phyloP scores from a whole-genome alignment of 30 jellyfish, hydroid and myxozoan species.

The Aurelia sp. region DNA sequence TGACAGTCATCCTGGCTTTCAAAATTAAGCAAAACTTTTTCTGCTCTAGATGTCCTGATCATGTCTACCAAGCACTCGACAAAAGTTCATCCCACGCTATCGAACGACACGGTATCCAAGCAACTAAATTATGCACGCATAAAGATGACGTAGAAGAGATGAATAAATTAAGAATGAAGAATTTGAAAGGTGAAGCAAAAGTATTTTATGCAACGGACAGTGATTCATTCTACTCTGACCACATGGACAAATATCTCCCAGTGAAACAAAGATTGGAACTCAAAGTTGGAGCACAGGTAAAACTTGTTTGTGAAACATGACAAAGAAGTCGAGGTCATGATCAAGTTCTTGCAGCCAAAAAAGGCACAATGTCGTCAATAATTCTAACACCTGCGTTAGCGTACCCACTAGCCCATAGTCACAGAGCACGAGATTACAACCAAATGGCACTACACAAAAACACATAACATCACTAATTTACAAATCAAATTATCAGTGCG shows the following conservation, averaged over 20 bases:
- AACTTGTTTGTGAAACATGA: no score
- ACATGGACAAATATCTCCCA: slow-evolving; percentile 79
- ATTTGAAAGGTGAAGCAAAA: slow-evolving; percentile 64
- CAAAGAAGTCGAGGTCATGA: background rate
- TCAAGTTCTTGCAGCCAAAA: background rate
- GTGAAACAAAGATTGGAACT: slow-evolving; percentile 68
- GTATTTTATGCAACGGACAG: slow-evolving; percentile 75
- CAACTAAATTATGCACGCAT: slow-evolving; percentile 96
- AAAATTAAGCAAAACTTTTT: no score
- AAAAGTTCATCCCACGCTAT: slow-evolving; percentile 43
- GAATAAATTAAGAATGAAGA: slow-evolving; percentile 61
- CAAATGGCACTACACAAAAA: no score
- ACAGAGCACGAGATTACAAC: no score
- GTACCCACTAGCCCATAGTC: no score
- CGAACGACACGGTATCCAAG: slow-evolving; percentile 75
- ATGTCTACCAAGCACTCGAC: slow-evolving; percentile 38
- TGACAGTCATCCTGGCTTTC: no score
- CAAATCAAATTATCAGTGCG: no score
- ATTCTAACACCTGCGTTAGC: no score
- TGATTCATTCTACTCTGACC: slow-evolving; percentile 50
- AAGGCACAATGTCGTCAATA: background rate
- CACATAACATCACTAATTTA: no score
- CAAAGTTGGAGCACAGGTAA: slow-evolving; percentile 96
- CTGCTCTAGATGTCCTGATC: slow-evolving; percentile 86
- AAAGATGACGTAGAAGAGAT: slow-evolving; percentile 85